A percentile compares a stretch with the other conserved stretches of the same genome.
Conservation (phyloP, 2,113 vertebrate species). For the Myotis lucifugus region DNA sequence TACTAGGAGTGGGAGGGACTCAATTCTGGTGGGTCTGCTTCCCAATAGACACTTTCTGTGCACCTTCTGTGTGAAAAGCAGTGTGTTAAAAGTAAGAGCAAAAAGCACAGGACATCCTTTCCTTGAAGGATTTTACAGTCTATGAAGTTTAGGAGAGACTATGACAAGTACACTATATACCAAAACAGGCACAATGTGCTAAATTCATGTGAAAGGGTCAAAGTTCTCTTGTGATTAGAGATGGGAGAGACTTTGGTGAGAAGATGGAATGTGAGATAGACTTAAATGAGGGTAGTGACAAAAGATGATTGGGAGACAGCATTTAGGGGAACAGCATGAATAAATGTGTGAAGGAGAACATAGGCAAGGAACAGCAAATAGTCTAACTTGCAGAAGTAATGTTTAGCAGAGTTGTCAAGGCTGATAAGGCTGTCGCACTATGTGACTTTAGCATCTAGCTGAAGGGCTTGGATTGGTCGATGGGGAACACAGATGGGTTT, state of each 20-base stretch:
- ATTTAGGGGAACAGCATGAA: background rate
- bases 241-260: background rate
- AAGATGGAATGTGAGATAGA: background rate
- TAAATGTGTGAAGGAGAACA: background rate
- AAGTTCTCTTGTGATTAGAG: background rate
- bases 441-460: background rate
- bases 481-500: background rate
- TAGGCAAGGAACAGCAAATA: background rate
- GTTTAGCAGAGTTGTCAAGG: background rate
- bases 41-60: background rate
- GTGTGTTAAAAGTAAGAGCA: background rate
- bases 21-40: background rate
- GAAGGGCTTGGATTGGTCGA: background rate
- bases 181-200: background rate
- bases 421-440: background rate
- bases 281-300: background rate
- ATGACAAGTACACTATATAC: background rate
- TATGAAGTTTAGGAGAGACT: background rate
- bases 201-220: background rate
- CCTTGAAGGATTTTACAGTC: background rate
- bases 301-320: background rate
- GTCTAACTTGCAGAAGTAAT: background rate
- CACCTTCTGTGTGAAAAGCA: background rate
- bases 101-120: background rate
- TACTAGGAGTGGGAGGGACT: background rate